Base-by-base conservation (phyloP, 2,797 vertebrate species). In the Micrastur ruficollis region DNA sequence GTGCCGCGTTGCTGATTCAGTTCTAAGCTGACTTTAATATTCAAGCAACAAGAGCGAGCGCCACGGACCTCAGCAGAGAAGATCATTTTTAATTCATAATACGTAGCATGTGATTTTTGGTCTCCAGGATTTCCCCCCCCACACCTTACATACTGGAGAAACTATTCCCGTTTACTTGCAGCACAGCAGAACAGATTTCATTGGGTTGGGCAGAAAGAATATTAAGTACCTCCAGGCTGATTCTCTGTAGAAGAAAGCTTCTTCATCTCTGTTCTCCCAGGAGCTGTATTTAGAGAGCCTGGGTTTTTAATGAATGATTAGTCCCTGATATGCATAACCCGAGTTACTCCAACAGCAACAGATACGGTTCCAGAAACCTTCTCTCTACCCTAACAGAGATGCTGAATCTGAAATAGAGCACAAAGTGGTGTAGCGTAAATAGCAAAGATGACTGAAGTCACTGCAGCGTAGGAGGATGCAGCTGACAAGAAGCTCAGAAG, bases 1-100 rank as follows among this genome's bases (percentile, higher is more conserved):
- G 81, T 23, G 21, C 74, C 6, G 31, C 70, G 75, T 91, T 88
- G 88, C 91, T 93, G 89, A 93, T 88, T 96, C 71, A 90, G 85
- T 96, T 87, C 81, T 80, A 82, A 95, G 78, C 73, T 42, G 67
- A 56, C 5, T 47, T 95, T 95, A 93, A 94, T 93, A 96, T 90
- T 95, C 93, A 80, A 73, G 56, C 59, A 80, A 74, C 63, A 65
- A 74, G 21, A 94, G 29, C 56, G 63, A 85, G 75, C 7, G 2
- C 40, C n/a, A 10, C 0, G 2, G 72, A 86, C 59, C 85, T 96
- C 55, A 76, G 80, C 46, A 65, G 81, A 74, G 56, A 49, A 86
- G 34, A 90, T 85, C 1, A 83, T 95, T 94, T 96, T 91, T 85
- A 93, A 95, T 97, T 95, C 93, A 92, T 66, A 86, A 79, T 1